A percentile compares a stretch with the other conserved stretches of the same genome.
phyloP scores from a whole-genome alignment of 2,797 vertebrate genomes.

The Catamblyrhynchus diadema region DNA sequence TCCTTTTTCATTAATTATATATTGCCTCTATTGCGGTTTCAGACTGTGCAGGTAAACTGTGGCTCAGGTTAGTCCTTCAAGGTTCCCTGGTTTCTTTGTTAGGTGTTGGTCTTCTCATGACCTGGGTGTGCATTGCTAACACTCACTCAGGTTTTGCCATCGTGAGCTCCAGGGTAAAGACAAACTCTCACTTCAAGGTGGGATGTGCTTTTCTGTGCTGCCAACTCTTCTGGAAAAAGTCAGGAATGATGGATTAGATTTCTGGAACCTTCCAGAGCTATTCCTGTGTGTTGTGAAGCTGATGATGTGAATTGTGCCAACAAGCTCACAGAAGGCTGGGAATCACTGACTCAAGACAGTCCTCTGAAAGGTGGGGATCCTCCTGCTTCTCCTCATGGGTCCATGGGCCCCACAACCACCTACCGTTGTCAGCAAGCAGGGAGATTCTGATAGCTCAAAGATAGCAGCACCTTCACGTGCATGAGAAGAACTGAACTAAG shows the following conservation, averaged over 20 bases:
- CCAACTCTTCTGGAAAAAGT: neutral
- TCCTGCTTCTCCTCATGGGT: neutral
- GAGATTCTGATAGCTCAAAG: neutral
- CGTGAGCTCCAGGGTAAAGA: neutral
- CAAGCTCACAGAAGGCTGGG: neutral
- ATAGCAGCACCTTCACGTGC: neutral
- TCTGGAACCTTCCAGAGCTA: neutral
- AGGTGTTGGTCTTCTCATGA: neutral
- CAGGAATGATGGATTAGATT: neutral
- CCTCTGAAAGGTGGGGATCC: neutral
- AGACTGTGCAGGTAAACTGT: neutral
- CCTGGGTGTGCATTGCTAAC: no score
- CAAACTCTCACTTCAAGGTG: neutral
- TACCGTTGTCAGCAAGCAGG: neutral
- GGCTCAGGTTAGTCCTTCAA: neutral
- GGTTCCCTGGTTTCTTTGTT: neutral
- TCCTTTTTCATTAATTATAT: neutral
- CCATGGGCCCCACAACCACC: accelerated
- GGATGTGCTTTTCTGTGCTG: neutral
- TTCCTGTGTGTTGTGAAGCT: neutral
- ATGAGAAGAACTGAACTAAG: neutral
- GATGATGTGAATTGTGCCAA: neutral
- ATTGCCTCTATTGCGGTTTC: neutral
- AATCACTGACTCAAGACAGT: neutral
- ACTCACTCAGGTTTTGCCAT: neutral